Percentiles rank a stretch among this genome's conserved stretches.
Conservation (phyloP, 2,797 vertebrate species). For the Stomatorhinus walkeri region DNA sequence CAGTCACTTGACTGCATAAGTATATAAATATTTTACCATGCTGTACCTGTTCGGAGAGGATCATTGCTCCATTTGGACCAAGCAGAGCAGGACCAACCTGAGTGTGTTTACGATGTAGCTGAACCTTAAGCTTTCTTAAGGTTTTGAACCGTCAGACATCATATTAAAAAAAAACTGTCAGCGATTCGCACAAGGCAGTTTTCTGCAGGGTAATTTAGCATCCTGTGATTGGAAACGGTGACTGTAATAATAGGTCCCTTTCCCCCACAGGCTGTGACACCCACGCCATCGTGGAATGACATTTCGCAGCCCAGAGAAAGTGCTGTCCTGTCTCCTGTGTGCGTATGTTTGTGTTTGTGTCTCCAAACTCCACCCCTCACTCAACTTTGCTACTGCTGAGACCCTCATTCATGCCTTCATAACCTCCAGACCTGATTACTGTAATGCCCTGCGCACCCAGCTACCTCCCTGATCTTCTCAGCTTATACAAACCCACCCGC, state of each 20-base stretch:
- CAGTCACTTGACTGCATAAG: neutral
- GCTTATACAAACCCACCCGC: no score
- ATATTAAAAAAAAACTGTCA: neutral
- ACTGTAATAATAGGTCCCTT: neutral
- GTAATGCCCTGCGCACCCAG: no score
- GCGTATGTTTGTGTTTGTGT: no score
- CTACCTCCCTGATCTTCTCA: no score
- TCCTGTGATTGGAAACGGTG: neutral
- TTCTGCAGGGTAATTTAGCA: neutral
- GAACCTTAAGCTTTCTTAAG: neutral
- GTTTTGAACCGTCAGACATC: neutral
- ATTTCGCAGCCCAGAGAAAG: no score
- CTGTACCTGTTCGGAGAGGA: neutral
- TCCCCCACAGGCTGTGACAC: neutral
- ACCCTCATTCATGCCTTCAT: no score
- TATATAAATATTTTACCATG: slow-evolving; percentile 28
- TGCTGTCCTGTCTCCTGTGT: no score
- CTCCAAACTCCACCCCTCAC: no score
- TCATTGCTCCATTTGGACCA: neutral
- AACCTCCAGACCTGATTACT: no score
- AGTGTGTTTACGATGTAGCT: neutral
- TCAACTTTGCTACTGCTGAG: no score
- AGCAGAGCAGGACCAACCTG: neutral
- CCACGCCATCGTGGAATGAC: no score
- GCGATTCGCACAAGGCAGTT: neutral